Evolutionary conservation across 2,113 vertebrate species (phyloP), one percentile per base, ranked within the genome.

Genomic region (Catagonus wagneri): DNA sequence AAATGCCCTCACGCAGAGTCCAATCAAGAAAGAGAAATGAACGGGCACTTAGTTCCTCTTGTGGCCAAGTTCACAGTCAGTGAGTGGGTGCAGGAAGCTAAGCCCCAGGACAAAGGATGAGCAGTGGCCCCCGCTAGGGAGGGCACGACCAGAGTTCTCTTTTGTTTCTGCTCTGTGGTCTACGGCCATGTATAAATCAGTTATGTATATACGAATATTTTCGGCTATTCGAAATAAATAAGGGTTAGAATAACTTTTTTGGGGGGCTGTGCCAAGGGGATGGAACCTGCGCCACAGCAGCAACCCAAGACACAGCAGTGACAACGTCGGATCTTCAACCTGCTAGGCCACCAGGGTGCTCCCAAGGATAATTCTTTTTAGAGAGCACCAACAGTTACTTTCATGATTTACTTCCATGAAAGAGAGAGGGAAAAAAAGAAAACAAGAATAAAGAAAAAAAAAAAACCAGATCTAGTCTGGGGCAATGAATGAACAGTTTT

Each of bases 51-150:
- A 20, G 60, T 50, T 61, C 32, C 79, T 3, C 27, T 7, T n/a
- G 52, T 29, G 1, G 7, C 39, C 44, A 8, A 1, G 0, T 15
- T 22, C 29, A 56, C 2, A 6, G 50, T 1, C 12, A 29, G 20
- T 4, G 7, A 61, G 61, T 3, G 27, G 63, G 66, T 1, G 6
- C 11, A 6, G 10, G 23, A 50, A 63, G 80, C 71, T 27, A 56
- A 68, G 2, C 25, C 39, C 32, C 12, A 27, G 14, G 7, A n/a
- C 39, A 22, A 23, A 3, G 1, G 63, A 36, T 2, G 13, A 1
- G 19, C 11, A 23, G 50, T 0, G 1, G 36, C 2, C 19, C 19
- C 34, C 60, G 54, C 32, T 1, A 9, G 39, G 39, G 7, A 61
- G 32, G 29, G 44, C 32, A 19, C 0, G 7, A 69, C 54, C 58